Percentiles rank a stretch among this genome's conserved stretches.
Conservation (phyloP, 2,113 vertebrate species). For the Aythya baeri region DNA sequence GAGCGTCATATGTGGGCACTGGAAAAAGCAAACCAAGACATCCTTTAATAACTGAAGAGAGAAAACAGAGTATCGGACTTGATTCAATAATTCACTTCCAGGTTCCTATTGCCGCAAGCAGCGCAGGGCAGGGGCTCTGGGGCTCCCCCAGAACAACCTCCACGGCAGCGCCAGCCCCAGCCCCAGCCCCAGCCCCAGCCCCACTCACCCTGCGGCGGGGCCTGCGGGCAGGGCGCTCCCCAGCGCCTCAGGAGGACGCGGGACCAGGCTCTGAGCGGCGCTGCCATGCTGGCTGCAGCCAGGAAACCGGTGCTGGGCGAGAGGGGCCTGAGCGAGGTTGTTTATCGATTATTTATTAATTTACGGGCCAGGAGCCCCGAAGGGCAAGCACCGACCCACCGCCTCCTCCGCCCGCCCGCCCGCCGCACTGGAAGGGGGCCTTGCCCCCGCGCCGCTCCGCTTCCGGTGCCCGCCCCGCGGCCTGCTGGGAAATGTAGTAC, state of each 20-base stretch:
- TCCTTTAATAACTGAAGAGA: not conserved
- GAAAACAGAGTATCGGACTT: not conserved
- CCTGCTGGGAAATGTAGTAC: constrained; percentile 26
- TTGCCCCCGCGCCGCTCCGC: not conserved
- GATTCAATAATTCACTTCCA: not conserved
- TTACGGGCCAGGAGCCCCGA: too few species aligned
- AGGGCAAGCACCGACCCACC: too few species aligned
- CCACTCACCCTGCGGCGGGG: constrained; percentile 33
- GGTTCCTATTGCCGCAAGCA: not conserved
- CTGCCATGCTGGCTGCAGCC: not conserved
- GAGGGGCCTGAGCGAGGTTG: not conserved
- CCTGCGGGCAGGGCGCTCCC: not conserved
- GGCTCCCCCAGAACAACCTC: too few species aligned
- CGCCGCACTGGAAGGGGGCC: too few species aligned
- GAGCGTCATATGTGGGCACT: not conserved
- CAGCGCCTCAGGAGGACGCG: not conserved
- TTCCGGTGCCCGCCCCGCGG: not conserved
- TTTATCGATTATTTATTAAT: too few species aligned
- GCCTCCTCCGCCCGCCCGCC: too few species aligned
- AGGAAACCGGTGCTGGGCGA: not conserved
- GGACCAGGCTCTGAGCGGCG: not conserved
- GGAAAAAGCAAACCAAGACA: not conserved
- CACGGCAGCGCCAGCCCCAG: not conserved
- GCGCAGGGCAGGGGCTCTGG: not conserved
- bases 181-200: not conserved